Percentiles rank a stretch among this genome's conserved stretches.
Evolutionary conservation across 1,140 invertebrate species (phyloP).

Genomic region (Bombus waltoni): DNA sequence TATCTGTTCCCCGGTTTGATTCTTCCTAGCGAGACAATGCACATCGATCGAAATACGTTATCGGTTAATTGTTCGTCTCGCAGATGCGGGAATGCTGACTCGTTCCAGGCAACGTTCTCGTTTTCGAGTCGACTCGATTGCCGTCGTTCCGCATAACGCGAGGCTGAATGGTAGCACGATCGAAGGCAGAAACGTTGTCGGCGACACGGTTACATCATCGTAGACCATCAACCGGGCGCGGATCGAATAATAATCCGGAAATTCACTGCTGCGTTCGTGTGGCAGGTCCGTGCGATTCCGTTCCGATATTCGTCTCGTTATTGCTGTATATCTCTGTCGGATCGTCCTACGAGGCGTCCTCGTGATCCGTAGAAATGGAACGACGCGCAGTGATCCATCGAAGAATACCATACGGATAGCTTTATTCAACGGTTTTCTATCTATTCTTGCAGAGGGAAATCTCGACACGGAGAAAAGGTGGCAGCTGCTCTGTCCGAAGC

Average conservation of each 20-base stretch:
- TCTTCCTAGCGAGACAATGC: not conserved
- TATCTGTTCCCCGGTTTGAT: not conserved
- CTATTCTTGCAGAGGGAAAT: not conserved
- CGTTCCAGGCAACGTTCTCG: not conserved
- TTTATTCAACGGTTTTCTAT: not conserved
- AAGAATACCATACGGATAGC: not conserved
- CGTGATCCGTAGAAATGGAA: not conserved
- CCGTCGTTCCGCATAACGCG: constrained; percentile 9
- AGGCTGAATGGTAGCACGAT: not conserved
- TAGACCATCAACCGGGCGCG: not conserved
- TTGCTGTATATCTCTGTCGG: not conserved
- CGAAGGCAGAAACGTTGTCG: not conserved
- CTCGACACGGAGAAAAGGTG: no score
- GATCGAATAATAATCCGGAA: constrained; percentile 35
- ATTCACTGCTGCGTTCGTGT: not conserved
- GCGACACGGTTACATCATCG: not conserved
- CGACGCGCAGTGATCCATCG: not conserved
- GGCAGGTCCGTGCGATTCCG: not conserved
- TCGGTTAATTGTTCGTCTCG: constrained; percentile 39
- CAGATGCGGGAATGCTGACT: constrained; percentile 17
- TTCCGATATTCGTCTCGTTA: constrained; percentile 14
- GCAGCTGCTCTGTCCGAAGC: not conserved
- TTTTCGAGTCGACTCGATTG: constrained; percentile 8
- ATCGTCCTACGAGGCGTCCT: not conserved
- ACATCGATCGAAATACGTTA: constrained; percentile 33